These are phyloP conservation scores for Gambusia affinis DNA, from an alignment of 2,113 vertebrate species.

Conservation along the genomic window DNA sequence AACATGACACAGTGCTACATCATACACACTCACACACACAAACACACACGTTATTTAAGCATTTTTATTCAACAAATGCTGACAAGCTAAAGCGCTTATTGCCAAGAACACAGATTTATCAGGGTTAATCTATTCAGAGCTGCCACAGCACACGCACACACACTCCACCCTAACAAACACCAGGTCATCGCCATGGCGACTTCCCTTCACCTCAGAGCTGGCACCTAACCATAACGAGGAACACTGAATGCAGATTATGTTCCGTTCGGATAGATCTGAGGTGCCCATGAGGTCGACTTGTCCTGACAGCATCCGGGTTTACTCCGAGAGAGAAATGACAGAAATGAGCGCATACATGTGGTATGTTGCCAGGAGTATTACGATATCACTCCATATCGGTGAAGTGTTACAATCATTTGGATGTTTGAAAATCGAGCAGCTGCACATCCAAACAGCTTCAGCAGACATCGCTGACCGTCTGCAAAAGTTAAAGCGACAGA, in stretches of 20 bases:
- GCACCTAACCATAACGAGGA: too few relatives aligned
- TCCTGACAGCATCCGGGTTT: background rate
- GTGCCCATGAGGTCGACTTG: background rate
- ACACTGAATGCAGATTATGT: too few relatives aligned
- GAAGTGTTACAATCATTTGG: too few relatives aligned
- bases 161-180: background rate
- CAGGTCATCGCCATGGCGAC: background rate
- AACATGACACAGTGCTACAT: conserved; percentile 33
- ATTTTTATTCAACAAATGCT: conserved; percentile 21
- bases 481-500: too few relatives aligned
- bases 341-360: background rate
- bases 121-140: conserved; percentile 64
- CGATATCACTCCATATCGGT: too few relatives aligned
- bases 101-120: conserved; percentile 54
- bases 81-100: conserved; percentile 59
- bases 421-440: background rate
- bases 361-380: too few relatives aligned
- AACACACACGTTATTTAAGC: background rate
- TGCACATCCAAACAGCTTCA: too few relatives aligned
- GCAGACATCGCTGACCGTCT: too few relatives aligned
- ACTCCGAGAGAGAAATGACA: background rate
- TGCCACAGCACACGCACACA: background rate
- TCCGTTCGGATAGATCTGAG: background rate
- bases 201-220: background rate
- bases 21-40: conserved; percentile 11